Base-by-base conservation (phyloP, 2,797 vertebrate genomes). In the Spinus olivaceus region DNA sequence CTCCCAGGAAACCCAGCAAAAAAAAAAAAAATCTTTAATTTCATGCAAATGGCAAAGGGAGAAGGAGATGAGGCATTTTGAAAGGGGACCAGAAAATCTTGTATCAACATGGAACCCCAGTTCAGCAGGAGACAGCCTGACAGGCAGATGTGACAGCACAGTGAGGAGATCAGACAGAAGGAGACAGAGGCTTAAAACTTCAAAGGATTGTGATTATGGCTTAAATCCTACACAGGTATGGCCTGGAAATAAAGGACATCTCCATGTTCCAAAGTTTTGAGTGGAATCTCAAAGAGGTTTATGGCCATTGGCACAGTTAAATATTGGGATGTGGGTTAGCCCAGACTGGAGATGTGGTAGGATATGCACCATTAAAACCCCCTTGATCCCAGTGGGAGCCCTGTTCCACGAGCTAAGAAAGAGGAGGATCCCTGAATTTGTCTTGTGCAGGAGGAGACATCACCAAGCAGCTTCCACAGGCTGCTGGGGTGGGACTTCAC, bases 361-460 rank as follows among this genome's bases (percentile, higher is more conserved):
- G 37, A 57, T 9, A 30, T 1, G 10, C 3, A 54, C 8, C 54
- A 50, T 42, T 42, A n/a, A 73, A 50, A 35, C 0, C 1, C 5
- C 18, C 27, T 33, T 3, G 8, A 64, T 57, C 28, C 33, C 37
- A 60, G 6, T 1, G 8, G 37, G 20, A 81, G 10, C 20, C 32
- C 6, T 22, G 8, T 18, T 53, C 22, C 33, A 66, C 0, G 7
- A 84, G 10, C 6, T 15, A 69, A 69, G 49, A 21, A 49, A 23
- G 21, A 79, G 47, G 2, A 71, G 22, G 27, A 61, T 53, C 47
- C 50, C 35, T 84, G 53, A 51, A 61, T 24, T 20, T 41, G 4
- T 32, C 28, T 50, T 53, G 18, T 64, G 39, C 14, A 41, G 54
- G 12, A 90, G 56, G 8, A 71, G 19, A 41, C 14, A 67, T 25